Percentiles rank a stretch among this genome's conserved stretches.
Conservation (phyloP, 2,888 invertebrate species). For the Ochropacha duplaris region DNA sequence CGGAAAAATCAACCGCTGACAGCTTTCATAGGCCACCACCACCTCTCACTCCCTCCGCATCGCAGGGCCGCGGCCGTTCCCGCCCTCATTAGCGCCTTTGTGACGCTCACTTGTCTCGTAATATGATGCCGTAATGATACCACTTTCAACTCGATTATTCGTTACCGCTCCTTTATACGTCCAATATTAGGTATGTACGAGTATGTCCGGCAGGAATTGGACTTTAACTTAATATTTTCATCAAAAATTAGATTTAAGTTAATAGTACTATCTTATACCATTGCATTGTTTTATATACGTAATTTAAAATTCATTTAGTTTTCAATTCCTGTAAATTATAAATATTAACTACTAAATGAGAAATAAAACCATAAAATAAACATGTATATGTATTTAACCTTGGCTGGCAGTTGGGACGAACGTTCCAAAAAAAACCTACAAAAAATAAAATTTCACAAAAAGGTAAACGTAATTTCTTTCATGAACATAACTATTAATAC, state of each 20-base stretch:
- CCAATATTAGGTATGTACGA: slow-evolving; percentile 8
- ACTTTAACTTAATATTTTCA: background rate
- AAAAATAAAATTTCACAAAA: no score
- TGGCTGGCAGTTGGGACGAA: no score
- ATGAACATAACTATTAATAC: no score
- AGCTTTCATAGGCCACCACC: slow-evolving; percentile 75
- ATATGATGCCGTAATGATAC: slow-evolving; percentile 76
- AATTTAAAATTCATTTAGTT: no score
- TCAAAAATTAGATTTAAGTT: background rate
- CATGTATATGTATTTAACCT: no score
- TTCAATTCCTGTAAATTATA: no score
- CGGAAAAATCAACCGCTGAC: slow-evolving; percentile 83
- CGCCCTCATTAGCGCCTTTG: slow-evolving; percentile 82
- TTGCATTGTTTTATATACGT: no score
- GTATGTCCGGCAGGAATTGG: slow-evolving; percentile 3
- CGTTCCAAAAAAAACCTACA: no score
- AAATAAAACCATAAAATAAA: no score
- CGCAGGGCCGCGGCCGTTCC: slow-evolving; percentile 34
- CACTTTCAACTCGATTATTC: slow-evolving; percentile 68
- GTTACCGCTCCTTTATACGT: slow-evolving; percentile 31
- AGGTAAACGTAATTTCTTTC: no score
- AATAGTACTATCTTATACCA: background rate
- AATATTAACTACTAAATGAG: no score
- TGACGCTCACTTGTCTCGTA: slow-evolving; percentile 79
- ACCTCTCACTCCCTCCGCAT: slow-evolving; percentile 33